Base-by-base conservation (phyloP, 2,797 vertebrate genomes). In the Eulemur rubriventer region DNA sequence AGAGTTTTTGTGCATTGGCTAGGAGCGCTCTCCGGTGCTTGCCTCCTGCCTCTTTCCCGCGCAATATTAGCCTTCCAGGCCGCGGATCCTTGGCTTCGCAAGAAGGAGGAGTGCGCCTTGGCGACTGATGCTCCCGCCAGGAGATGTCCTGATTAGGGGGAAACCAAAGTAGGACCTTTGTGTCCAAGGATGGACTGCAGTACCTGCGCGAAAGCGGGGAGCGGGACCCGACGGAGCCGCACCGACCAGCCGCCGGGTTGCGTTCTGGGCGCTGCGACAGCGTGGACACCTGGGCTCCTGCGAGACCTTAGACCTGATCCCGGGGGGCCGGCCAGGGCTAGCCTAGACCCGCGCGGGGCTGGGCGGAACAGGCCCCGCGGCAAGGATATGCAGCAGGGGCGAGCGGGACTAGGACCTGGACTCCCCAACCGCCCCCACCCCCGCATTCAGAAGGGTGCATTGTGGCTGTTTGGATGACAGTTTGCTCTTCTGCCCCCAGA, bases 241-340 rank as follows among this genome's bases (percentile, higher is more conserved):
- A 17, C 18, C 16, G 1, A 7, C 11, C 0, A 2, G 14, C 1
- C 16, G 30, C n/a, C 0, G 12, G 0, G 35, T 43, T 17, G 59
- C 5, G 46, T n/a, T n/a, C 30, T 16, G 73, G 17, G 6, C 2
- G 18, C 59, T 4, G 57, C 6, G 26, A 20, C 41, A 46, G 70
- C 67, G 0, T 38, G 41, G 28, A 9, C n/a, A 38, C 93, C 35
- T 26, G 9, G 20, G 17, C 20, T 43, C 11, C 63, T 0, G n/a
- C 4, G 6, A 7, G 26, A 65, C 55, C 52, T 70, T 52, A 17
- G 65, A 38, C 26, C 38, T 12, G 50, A 80, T 33, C 28, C 7
- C 0, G 20, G 14, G 13, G 14, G 6, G 24, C 17, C 3, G 43
- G 30, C 63, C 7, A 0, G 6, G 16, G 28, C 24, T 6, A 38